Percentiles rank a stretch among this genome's conserved stretches.
phyloP scores from a whole-genome alignment of 2,113 vertebrate species.

The Chaetorhynchus papuensis region DNA sequence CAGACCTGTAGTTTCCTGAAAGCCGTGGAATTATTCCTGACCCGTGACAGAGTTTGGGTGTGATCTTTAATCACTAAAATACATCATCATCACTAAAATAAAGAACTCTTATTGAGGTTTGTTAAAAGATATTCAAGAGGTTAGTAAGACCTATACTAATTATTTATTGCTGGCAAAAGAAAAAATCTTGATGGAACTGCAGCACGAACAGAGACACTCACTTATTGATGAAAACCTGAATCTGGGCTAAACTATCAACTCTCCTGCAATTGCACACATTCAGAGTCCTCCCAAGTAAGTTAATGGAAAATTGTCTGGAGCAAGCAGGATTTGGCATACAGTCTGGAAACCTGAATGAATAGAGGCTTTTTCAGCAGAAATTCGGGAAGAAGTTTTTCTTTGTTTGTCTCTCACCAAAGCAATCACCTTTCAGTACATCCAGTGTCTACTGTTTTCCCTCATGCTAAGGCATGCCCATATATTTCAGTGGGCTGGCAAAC shows the following conservation, averaged over 20 bases:
- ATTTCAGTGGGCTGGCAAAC: neutral
- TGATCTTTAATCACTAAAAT: neutral
- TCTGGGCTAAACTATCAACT: neutral
- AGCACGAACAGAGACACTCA: neutral
- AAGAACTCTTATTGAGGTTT: neutral
- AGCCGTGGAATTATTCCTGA: neutral
- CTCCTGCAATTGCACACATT: neutral
- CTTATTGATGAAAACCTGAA: neutral
- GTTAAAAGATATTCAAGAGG: neutral
- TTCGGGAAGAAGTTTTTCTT: neutral
- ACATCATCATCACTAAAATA: neutral
- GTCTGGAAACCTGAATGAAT: constrained; percentile 3
- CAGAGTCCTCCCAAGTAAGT: neutral
- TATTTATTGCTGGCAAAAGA: neutral
- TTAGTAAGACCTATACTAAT: neutral
- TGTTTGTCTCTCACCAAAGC: neutral
- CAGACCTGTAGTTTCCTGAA: neutral
- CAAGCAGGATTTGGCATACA: neutral
- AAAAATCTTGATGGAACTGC: neutral
- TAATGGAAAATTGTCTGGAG: neutral
- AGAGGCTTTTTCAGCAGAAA: neutral
- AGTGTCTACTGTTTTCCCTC: neutral
- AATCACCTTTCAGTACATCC: neutral
- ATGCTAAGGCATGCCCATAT: neutral
- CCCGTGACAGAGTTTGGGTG: neutral